phyloP scores from a whole-genome alignment of 2,113 vertebrate genomes.

The Corynorhinus townsendii region DNA sequence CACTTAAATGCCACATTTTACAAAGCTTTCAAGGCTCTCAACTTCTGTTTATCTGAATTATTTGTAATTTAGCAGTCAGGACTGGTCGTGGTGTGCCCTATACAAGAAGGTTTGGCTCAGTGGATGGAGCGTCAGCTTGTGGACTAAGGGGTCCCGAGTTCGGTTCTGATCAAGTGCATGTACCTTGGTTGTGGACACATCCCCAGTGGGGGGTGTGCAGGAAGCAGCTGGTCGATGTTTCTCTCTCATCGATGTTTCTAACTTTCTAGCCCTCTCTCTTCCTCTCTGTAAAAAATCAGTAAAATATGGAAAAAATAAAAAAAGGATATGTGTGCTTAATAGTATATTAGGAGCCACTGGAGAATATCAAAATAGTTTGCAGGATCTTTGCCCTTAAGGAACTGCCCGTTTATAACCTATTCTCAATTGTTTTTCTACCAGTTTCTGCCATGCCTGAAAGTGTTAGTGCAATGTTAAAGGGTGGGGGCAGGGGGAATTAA shows the following conservation, averaged over 20 bases:
- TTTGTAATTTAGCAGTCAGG: neutral
- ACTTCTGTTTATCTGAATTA: conserved; percentile 4
- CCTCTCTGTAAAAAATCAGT: no score
- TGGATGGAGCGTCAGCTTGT: no score
- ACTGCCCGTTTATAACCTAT: conserved; percentile 61
- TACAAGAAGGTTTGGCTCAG: neutral
- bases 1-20: neutral
- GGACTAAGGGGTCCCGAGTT: no score
- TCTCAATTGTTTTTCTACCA: conserved; percentile 60
- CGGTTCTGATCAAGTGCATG: no score
- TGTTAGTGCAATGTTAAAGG: conserved; percentile 66
- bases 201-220: no score
- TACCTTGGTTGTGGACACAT: no score
- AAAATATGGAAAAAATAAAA: neutral
- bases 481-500: conserved; percentile 54
- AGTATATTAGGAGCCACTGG: conserved; percentile 18
- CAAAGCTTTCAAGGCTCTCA: neutral
- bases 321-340: neutral
- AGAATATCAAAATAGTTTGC: conserved; percentile 46
- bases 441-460: conserved; percentile 69
- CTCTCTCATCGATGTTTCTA: no score
- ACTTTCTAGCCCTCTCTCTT: no score
- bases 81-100: neutral
- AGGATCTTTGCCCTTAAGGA: conserved; percentile 63
- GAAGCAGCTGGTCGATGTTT: no score